phyloP scores from a whole-genome alignment of 92 coral and sea anemone species.

The Micromussa lordhowensis region DNA sequence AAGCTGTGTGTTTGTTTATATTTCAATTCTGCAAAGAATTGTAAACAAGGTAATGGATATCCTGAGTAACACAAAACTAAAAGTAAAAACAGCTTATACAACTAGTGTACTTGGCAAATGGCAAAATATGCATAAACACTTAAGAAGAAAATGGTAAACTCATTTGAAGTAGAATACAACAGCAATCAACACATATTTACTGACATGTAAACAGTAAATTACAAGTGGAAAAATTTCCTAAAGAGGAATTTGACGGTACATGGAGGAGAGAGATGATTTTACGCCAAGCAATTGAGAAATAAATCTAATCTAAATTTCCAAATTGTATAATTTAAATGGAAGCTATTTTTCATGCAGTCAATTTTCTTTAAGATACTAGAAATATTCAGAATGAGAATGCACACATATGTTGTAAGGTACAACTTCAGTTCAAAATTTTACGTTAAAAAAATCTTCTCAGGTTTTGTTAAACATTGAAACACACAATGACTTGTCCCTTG shows the following conservation, averaged over 20 bases:
- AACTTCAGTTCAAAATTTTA: background rate
- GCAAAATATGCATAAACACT: background rate
- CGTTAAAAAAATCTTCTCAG: background rate
- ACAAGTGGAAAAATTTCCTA: background rate
- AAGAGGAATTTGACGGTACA: background rate
- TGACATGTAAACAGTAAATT: too few species aligned
- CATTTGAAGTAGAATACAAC: background rate
- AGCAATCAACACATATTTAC: background rate
- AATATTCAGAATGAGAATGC: background rate
- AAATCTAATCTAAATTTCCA: background rate
- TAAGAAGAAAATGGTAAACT: background rate
- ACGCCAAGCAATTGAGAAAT: background rate
- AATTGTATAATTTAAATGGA: background rate
- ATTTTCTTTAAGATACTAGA: background rate
- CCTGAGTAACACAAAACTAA: background rate
- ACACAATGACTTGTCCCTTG: background rate
- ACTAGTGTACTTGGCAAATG: background rate
- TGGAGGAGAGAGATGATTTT: background rate
- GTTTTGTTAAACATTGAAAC: background rate
- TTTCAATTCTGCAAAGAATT: background rate
- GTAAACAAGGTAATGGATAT: conserved; percentile 1
- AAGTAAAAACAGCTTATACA: background rate
- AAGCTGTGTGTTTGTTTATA: background rate
- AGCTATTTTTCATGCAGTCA: conserved; percentile 11
- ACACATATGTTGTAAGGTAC: background rate